Evolutionary conservation across 2,797 vertebrate species (phyloP).

Genomic region (Parambassis ranga): DNA sequence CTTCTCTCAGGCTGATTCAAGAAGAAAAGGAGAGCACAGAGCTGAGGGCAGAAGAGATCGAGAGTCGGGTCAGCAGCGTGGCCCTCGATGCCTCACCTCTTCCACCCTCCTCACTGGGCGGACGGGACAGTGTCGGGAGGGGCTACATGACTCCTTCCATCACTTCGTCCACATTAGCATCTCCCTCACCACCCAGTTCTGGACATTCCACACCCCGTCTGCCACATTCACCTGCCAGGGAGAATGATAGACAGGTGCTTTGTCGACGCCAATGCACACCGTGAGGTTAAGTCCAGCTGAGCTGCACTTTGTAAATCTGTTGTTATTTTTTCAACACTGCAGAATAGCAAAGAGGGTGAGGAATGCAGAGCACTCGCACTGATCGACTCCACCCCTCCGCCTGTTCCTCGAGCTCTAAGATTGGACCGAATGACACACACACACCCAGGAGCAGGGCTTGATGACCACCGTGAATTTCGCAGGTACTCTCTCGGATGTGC

Average conservation of each 20-base stretch:
- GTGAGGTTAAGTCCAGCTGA: not conserved
- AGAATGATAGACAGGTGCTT: conserved; percentile 83
- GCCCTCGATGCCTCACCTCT: conserved; percentile 81
- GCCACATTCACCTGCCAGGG: conserved; percentile 88
- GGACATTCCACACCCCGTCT: conserved; percentile 90
- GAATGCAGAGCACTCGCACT: conserved; percentile 84
- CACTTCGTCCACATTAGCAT: conserved; percentile 89
- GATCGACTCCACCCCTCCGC: conserved; percentile 86
- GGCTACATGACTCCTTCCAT: conserved; percentile 89
- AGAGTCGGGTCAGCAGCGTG: conserved; percentile 89
- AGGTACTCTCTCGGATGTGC: conserved; percentile 63
- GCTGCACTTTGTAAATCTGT: not conserved
- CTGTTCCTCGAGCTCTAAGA: conserved; percentile 88
- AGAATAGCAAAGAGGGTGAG: conserved; percentile 93
- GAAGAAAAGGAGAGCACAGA: conserved; percentile 94
- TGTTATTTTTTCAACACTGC: conserved; percentile 3
- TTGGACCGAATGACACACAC: conserved; percentile 92
- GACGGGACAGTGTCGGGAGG: conserved; percentile 79
- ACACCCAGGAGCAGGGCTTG: conserved; percentile 86
- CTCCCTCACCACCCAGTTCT: conserved; percentile 90
- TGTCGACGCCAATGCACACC: not conserved
- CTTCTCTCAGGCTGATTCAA: conserved; percentile 84
- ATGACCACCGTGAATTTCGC: conserved; percentile 88
- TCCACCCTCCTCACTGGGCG: conserved; percentile 80
- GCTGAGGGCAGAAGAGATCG: conserved; percentile 89